Base-by-base conservation (phyloP, 2,797 vertebrate species). In the Mallotus villosus region DNA sequence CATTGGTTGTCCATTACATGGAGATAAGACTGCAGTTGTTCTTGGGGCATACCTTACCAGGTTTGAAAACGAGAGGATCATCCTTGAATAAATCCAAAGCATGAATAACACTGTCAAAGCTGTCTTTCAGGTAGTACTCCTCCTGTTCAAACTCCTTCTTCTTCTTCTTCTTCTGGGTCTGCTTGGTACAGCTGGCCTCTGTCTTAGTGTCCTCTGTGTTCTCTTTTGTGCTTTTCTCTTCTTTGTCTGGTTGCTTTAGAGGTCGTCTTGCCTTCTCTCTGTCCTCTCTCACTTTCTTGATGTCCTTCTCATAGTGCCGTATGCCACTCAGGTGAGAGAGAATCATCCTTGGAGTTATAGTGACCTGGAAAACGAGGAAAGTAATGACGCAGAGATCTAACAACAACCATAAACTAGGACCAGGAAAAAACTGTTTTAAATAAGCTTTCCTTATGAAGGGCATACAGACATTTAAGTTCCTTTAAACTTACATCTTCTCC, bases 241-340 rank as follows among this genome's bases (percentile, higher is more conserved):
- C 83, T 66, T 84, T 87, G 22, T 24, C 75, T 0, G 68, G 79
- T 21, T 84, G 83, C 70, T 93, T 96, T 32, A 92, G 60, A 71
- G 90, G 89, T 77, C 88, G 90, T 76, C 94, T 95, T 1, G 91
- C 90, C 83, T 95, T 96, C 70, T 91, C 90, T 62, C 74, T 92
- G 76, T 95, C 92, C 82, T 97, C 95, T 73, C 91, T 94, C 72
- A 98, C 95, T 88, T 97, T 99, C 74, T 93, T 86, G 69, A 90
- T 83, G 71, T 99, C 96, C 84, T 96, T 99, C 80, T 99, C 98
- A 74, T 99, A 99, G 81, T 99, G 98, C 63, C 97, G 94, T 81
- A 99, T 98, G 19, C 98, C 98, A 84, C 97, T 99, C 80, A 99
- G 86, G 74, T 99, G 97, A 51, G 98, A 99, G 75, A 97, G 91